Evolutionary conservation across 2,113 vertebrate genomes (phyloP).

Genomic region (Piaya cayana): DNA sequence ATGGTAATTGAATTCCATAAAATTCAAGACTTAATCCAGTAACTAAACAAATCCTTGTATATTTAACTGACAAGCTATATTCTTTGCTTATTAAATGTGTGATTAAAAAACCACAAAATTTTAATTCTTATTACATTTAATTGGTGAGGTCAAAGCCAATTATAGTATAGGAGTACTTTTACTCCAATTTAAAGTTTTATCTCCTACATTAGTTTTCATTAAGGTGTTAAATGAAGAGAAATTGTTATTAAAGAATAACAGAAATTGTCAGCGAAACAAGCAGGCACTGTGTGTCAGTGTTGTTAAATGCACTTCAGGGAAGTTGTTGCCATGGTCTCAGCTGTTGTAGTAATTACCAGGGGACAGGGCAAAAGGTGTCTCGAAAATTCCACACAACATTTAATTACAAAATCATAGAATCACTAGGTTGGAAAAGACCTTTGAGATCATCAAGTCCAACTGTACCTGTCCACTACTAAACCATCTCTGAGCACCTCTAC

Average conservation of each 20-base stretch:
- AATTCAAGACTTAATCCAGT: constrained; percentile 50
- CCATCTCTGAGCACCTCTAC: too few species aligned
- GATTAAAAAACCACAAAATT: constrained; percentile 74
- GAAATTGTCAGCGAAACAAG: constrained; percentile 51
- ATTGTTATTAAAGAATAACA: constrained; percentile 49
- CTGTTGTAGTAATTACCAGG: background rate
- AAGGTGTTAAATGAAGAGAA: constrained; percentile 66
- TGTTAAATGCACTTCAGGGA: constrained; percentile 19
- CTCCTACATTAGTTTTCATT: constrained; percentile 64
- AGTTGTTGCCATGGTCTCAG: background rate
- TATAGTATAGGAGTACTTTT: constrained; percentile 17
- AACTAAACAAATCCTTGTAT: constrained; percentile 65
- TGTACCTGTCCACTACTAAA: too few species aligned
- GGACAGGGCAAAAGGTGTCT: background rate
- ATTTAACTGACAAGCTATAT: constrained; percentile 61
- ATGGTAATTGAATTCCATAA: constrained; percentile 58
- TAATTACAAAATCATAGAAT: background rate
- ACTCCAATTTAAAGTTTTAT: constrained; percentile 48
- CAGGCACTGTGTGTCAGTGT: background rate
- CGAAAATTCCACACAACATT: background rate
- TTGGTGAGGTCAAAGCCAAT: constrained; percentile 63
- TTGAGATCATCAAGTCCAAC: too few species aligned
- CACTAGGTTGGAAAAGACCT: too few species aligned
- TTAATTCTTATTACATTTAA: constrained; percentile 67
- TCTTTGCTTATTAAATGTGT: constrained; percentile 61